Percentiles rank a stretch among this genome's conserved stretches.
Evolutionary conservation across 1,140 invertebrate species (phyloP).

Genomic region (Drosophila subobscura): DNA sequence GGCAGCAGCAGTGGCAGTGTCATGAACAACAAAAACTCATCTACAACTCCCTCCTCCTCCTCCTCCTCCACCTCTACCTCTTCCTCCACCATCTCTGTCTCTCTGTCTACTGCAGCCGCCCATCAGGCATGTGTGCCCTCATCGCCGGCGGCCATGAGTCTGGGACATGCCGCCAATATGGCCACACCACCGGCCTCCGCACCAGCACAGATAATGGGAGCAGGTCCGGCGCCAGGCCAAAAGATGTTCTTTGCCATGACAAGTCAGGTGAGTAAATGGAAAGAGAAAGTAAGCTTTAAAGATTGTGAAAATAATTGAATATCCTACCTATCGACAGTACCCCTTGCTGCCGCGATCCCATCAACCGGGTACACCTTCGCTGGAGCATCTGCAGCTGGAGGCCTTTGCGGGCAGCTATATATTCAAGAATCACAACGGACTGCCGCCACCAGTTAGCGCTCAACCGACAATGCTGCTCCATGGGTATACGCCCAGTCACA

Average conservation of each 20-base stretch:
- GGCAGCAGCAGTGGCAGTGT: constrained; percentile 47
- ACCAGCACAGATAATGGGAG: constrained; percentile 64
- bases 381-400: constrained; percentile 67
- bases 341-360: constrained; percentile 58
- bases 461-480: constrained; percentile 73
- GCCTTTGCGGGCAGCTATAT: constrained; percentile 51
- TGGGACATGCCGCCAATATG: constrained; percentile 67
- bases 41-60: constrained; percentile 28
- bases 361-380: constrained; percentile 44
- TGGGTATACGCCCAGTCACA: constrained; percentile 60
- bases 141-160: constrained; percentile 66
- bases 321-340: constrained; percentile 29
- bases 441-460: constrained; percentile 52
- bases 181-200: constrained; percentile 68
- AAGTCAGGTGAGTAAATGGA: constrained; percentile 62
- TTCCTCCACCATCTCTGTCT: constrained; percentile 36
- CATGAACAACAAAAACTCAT: constrained; percentile 74
- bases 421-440: constrained; percentile 73
- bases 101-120: constrained; percentile 40
- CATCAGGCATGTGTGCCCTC: constrained; percentile 75
- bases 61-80: constrained; percentile 52
- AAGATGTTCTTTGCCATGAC: constrained; percentile 73
- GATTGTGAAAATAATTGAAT: not conserved
- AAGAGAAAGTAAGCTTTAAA: rapidly evolving
- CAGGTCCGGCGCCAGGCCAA: constrained; percentile 38